Evolutionary conservation across 1,140 invertebrate species (phyloP).

Genomic region (Drosophila aff.): DNA sequence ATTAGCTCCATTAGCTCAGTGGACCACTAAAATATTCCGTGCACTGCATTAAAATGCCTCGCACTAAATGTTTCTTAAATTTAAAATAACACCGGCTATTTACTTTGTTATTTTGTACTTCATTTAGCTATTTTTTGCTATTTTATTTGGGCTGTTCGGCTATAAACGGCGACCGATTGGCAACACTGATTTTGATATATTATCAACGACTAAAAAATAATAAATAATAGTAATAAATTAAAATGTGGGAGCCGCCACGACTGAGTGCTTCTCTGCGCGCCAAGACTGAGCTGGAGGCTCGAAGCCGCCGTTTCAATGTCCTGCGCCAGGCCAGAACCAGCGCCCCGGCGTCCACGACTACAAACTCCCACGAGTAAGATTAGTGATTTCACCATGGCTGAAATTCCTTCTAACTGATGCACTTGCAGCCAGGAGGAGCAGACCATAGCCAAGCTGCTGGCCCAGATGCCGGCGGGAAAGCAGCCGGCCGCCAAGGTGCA

Average conservation of each 20-base stretch:
- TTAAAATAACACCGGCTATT: too few species aligned
- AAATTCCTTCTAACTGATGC: conserved; percentile 27
- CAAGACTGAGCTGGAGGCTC: conserved; percentile 77
- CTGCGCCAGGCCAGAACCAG: conserved; percentile 19
- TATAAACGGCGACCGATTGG: too few species aligned
- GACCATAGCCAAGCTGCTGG: conserved; percentile 62
- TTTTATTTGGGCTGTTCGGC: too few species aligned
- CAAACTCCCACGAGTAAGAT: conserved; percentile 53
- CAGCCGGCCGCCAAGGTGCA: conserved; percentile 69
- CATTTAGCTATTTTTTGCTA: too few species aligned
- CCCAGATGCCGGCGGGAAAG: conserved; percentile 61
- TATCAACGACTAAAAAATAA: too few species aligned
- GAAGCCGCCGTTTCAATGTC: conserved; percentile 36
- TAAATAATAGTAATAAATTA: neutral
- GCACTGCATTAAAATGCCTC: too few species aligned
- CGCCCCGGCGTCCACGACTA: conserved; percentile 48
- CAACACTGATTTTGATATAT: too few species aligned
- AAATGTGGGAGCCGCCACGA: conserved; percentile 76
- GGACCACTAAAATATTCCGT: too few species aligned
- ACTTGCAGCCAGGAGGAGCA: conserved; percentile 54
- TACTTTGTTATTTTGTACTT: too few species aligned
- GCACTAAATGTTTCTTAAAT: too few species aligned
- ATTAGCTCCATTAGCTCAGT: too few species aligned
- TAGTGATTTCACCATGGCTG: conserved; percentile 50
- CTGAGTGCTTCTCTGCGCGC: conserved; percentile 71